phyloP scores from a whole-genome alignment of 2,888 invertebrate species.

The Stramonita haemastoma region DNA sequence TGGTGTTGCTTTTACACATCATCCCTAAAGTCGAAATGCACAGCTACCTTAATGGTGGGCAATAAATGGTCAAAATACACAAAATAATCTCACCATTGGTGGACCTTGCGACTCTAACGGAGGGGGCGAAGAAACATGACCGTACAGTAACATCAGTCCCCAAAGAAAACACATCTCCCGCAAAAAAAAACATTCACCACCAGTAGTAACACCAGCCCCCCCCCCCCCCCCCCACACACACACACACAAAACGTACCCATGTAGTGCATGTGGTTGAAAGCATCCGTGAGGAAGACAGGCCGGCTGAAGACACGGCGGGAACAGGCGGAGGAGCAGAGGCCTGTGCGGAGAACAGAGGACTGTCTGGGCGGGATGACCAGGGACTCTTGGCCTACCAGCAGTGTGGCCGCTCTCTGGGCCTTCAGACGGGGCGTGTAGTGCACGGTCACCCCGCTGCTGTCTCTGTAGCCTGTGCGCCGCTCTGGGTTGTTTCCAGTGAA shows the following conservation, averaged over 20 bases:
- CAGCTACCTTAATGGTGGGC: no score
- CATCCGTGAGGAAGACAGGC: conserved; percentile 19
- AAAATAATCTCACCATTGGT: no score
- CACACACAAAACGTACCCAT: conserved; percentile 21
- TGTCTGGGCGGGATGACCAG: conserved; percentile 60
- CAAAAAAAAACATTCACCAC: no score
- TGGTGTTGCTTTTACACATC: no score
- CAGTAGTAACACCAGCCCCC: no score
- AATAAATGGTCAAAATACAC: no score
- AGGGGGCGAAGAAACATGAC: no score
- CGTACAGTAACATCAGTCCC: no score
- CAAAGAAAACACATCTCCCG: no score
- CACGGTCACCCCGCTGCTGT: conserved; percentile 60
- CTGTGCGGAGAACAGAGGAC: conserved; percentile 34
- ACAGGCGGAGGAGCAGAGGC: conserved; percentile 44
- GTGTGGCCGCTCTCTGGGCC: conserved; percentile 34
- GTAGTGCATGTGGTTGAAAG: conserved; percentile 44
- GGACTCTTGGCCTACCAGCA: conserved; percentile 56
- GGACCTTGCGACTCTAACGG: no score
- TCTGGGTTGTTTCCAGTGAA: conserved; percentile 52
- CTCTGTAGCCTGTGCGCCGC: conserved; percentile 47
- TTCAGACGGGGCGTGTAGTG: conserved; percentile 52
- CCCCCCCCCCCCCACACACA: no score
- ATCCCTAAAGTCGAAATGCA: no score
- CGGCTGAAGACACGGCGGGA: not conserved